phyloP scores from a whole-genome alignment of 2,888 invertebrate species.

The Archips xylosteana region DNA sequence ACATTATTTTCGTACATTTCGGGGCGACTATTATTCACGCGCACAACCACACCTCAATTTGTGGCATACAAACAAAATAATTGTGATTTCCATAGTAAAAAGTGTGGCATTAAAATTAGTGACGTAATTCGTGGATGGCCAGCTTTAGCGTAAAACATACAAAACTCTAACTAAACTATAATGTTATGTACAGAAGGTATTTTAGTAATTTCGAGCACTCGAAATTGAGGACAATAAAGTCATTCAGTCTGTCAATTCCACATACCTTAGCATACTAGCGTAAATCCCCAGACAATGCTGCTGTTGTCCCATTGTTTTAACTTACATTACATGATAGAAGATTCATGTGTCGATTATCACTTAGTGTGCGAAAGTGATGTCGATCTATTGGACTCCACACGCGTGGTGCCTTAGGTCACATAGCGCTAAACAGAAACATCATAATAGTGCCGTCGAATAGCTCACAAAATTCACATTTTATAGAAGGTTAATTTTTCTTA shows the following conservation, averaged over 20 bases:
- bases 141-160: neutral
- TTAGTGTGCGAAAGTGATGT: neutral
- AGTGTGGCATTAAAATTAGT: too few species aligned
- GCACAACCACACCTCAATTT: too few species aligned
- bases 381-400: neutral
- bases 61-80: too few species aligned
- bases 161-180: constrained; percentile 6
- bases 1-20: too few species aligned
- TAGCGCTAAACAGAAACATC: too few species aligned
- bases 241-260: constrained; percentile 1
- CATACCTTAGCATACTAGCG: neutral
- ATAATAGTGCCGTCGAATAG: too few species aligned
- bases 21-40: too few species aligned
- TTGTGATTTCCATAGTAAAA: too few species aligned
- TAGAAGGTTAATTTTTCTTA: too few species aligned
- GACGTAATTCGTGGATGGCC: too few species aligned
- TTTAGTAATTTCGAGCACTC: neutral
- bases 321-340: neutral
- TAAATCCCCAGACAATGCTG: neutral
- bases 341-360: neutral
- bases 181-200: neutral
- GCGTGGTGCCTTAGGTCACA: neutral
- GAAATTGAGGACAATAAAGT: neutral
- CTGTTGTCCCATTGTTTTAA: neutral
- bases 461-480: too few species aligned